phyloP scores from a whole-genome alignment of 1,140 invertebrate species.

The Dolichoris vasculosae region DNA sequence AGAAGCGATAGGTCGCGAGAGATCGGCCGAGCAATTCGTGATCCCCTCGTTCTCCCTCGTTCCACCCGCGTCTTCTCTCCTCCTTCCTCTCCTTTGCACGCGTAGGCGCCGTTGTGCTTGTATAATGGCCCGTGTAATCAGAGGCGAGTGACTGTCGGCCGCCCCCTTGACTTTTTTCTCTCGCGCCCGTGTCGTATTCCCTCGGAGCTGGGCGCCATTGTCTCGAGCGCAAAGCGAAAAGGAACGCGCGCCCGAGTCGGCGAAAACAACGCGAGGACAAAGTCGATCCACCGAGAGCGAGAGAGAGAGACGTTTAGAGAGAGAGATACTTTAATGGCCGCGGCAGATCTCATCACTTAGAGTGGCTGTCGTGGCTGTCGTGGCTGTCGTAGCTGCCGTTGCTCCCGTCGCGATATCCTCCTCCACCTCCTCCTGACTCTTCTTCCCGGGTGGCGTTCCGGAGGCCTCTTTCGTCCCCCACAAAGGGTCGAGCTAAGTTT shows the following conservation, averaged over 20 bases:
- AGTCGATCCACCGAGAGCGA: slow-evolving; percentile 55
- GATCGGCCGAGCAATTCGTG: not conserved
- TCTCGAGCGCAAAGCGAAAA: slow-evolving; percentile 50
- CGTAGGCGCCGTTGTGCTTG: slow-evolving; percentile 60
- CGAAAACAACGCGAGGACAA: slow-evolving; percentile 46
- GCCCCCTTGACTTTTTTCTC: slow-evolving; percentile 50
- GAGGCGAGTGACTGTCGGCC: slow-evolving; percentile 62
- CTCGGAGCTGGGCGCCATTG: slow-evolving; percentile 58
- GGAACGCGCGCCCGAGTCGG: not conserved
- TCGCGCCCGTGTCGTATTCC: slow-evolving; percentile 49
- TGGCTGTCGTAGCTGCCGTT: too few species aligned
- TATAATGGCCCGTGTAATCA: slow-evolving; percentile 68
- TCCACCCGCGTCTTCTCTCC: not conserved
- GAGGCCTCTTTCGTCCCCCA: not conserved
- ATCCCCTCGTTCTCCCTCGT: not conserved
- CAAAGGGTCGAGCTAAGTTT: not conserved
- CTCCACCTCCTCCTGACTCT: too few species aligned
- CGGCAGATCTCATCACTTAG: slow-evolving; percentile 62
- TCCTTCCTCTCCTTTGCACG: not conserved
- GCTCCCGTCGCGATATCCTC: too few species aligned
- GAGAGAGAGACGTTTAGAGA: slow-evolving; percentile 60
- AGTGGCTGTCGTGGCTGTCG: slow-evolving; percentile 56
- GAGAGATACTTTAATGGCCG: slow-evolving; percentile 63
- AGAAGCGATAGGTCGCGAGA: slow-evolving; percentile 18
- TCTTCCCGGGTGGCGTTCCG: too few species aligned